Evolutionary conservation across 2,888 invertebrate genomes (phyloP).

Genomic region (Sphecodes monilicornis): DNA sequence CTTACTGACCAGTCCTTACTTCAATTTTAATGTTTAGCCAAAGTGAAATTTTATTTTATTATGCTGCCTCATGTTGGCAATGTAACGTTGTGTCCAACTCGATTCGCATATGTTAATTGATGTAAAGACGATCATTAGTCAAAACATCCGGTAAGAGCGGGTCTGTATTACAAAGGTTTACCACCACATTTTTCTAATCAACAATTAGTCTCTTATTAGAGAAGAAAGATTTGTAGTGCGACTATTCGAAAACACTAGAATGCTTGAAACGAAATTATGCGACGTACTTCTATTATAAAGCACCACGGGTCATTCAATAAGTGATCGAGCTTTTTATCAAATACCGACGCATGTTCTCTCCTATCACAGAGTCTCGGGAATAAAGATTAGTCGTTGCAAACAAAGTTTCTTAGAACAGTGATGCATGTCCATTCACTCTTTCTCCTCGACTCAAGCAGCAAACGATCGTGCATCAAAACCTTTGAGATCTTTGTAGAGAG

Average conservation of each 20-base stretch:
- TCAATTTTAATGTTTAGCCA: neutral
- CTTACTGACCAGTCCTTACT: neutral
- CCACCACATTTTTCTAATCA: constrained; percentile 13
- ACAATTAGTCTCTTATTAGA: constrained; percentile 37
- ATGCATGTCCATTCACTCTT: constrained; percentile 27
- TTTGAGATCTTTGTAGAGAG: neutral
- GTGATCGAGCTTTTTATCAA: constrained; percentile 43
- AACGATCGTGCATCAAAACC: neutral
- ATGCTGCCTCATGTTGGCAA: neutral
- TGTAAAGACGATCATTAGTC: constrained; percentile 49
- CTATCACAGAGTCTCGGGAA: neutral
- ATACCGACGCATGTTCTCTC: constrained; percentile 36
- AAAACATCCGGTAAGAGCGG: constrained; percentile 67
- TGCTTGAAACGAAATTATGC: constrained; percentile 22
- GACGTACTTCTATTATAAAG: constrained; percentile 16
- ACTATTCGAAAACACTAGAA: constrained; percentile 21
- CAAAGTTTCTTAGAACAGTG: constrained; percentile 12
- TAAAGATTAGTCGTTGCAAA: neutral
- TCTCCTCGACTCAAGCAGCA: neutral
- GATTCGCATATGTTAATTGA: constrained; percentile 34
- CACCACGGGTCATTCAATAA: constrained; percentile 37
- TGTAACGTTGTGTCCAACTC: constrained; percentile 35
- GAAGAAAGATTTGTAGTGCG: constrained; percentile 15
- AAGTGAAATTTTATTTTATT: neutral
- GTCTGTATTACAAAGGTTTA: constrained; percentile 65